Evolutionary conservation across 2,888 invertebrate species (phyloP).

Genomic region (Spicauda simplicius): DNA sequence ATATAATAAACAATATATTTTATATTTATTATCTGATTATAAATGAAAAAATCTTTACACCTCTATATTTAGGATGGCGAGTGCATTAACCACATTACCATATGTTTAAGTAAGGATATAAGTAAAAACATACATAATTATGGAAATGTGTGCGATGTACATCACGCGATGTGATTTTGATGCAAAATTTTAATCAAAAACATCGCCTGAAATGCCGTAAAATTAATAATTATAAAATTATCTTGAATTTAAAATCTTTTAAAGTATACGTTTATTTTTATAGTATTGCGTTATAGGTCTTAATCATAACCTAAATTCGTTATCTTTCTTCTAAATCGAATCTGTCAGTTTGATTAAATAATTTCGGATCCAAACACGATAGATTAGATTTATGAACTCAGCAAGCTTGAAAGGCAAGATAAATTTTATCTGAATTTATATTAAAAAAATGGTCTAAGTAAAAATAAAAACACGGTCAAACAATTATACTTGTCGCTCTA

Average conservation of each 20-base stretch:
- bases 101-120: constrained; percentile 2
- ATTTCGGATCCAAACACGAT: not conserved
- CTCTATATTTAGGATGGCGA: not conserved
- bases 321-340: not conserved
- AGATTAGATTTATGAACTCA: not conserved
- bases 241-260: not conserved
- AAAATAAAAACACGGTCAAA: constrained; percentile 7
- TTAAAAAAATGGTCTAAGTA: not conserved
- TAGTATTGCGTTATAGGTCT: not conserved
- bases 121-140: constrained; percentile 12
- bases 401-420: not conserved
- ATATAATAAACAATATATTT: no score
- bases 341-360: constrained; percentile 2
- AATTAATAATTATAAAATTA: no score
- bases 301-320: constrained; percentile 6
- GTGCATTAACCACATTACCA: constrained; percentile 4
- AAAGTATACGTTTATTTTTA: not conserved
- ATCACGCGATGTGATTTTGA: constrained; percentile 7
- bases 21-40: no score
- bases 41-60: no score
- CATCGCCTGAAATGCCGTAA: not conserved
- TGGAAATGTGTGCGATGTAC: not conserved
- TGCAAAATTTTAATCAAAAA: not conserved
- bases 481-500: constrained; percentile 4
- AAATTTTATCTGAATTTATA: no score